Evolutionary conservation across 2,797 vertebrate genomes (phyloP), one percentile per base, ranked within the genome.

Genomic region (Apogon hyalosoma): DNA sequence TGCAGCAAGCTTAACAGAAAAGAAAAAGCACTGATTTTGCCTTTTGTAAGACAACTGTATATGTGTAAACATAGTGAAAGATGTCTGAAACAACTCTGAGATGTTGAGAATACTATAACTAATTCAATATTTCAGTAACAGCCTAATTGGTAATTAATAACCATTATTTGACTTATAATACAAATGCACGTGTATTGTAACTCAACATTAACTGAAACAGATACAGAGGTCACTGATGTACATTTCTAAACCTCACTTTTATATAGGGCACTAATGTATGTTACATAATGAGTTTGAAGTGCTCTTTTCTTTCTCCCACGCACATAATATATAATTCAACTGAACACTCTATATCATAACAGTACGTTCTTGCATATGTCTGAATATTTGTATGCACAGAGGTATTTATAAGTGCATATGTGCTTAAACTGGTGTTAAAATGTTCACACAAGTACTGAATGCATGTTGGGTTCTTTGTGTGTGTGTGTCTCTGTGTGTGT

Each of bases 271-370:
- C 36, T 57, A 58, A 53, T 80, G 60, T 59, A 54, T 16, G 63
- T 81, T 84, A 83, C 36, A 69, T 79, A 86, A 84, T 46, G 46
- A 59, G 7, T 40, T 49, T 42, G 52, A 63, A 61, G 55, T 43
- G 43, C 36, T 65, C 55, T 47, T n/a, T n/a, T 65, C 48, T 50
- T 18, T 71, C 70, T 73, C 75, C 67, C 74, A 68, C 68, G 54
- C 72, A 82, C 51, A 69, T 67, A 60, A 67, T 87, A 57, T 77
- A 85, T 84, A 33, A 79, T 81, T 85, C 18, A 84, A 56, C 33
- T 52, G 43, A 69, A 42, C 57, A 72, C 69, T 56, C 6, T 41
- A 9, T 66, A 52, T 36, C 39, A 40, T 43, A 24, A 18, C 41
- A 12, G 9, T 11, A n/a, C 6, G 14, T 38, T 21, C 51, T 49